Conservation (phyloP, 2,113 vertebrate species). For the Oreochromis niloticus region DNA sequence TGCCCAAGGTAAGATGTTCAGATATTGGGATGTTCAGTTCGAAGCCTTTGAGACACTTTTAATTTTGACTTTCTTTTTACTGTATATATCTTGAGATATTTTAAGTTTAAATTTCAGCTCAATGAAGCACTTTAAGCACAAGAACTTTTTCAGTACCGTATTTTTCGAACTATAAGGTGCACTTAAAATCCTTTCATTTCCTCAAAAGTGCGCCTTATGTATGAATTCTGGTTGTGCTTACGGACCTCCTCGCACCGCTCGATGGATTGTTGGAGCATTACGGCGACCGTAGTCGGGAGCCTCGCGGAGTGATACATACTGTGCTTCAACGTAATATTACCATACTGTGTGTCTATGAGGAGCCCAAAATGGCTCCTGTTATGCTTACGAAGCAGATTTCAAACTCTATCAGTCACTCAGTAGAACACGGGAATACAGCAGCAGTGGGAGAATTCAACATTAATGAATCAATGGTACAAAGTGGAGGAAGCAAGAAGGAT, state of each 20-base stretch:
- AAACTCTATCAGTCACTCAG: no score
- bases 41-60: neutral
- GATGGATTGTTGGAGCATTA: neutral
- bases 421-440: neutral
- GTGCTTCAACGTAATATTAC: no score
- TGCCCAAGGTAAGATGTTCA: neutral
- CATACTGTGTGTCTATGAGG: no score
- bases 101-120: neutral
- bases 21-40: neutral
- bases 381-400: no score
- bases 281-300: rapidly evolving
- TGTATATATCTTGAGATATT: neutral
- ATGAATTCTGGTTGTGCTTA: neutral
- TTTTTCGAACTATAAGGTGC: neutral
- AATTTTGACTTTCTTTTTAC: neutral
- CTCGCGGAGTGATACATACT: rapidly evolving
- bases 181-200: neutral
- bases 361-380: no score
- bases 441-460: neutral
- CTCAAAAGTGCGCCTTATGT: neutral
- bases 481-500: neutral
- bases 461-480: neutral
- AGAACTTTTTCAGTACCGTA: neutral
- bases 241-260: neutral
- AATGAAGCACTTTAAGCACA: neutral